Conservation (phyloP, 2,888 invertebrate genomes). For the Tricholauxania praeusta region DNA sequence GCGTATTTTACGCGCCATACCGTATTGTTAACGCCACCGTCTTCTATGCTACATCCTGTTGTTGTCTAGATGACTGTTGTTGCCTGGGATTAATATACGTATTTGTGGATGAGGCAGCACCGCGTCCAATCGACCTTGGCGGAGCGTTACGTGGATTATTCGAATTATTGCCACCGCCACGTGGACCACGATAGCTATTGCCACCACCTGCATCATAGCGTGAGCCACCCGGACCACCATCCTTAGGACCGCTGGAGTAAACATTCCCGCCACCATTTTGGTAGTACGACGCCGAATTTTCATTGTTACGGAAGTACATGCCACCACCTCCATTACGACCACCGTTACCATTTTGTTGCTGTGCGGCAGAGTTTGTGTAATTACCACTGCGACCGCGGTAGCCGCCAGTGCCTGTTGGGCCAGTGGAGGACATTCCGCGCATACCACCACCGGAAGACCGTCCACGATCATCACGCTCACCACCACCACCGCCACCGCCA, state of each 20-base stretch:
- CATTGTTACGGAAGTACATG: constrained; percentile 65
- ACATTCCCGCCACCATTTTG: constrained; percentile 54
- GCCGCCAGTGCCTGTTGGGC: constrained; percentile 38
- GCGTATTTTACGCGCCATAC: constrained; percentile 36
- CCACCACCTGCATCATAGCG: constrained; percentile 57
- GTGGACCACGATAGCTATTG: constrained; percentile 59
- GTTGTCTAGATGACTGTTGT: constrained; percentile 51
- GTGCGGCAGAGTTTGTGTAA: constrained; percentile 49
- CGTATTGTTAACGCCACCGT: constrained; percentile 43
- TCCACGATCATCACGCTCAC: constrained; percentile 55
- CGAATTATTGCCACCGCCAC: constrained; percentile 54
- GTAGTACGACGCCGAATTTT: constrained; percentile 51
- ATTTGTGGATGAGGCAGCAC: constrained; percentile 50
- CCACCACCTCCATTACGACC: constrained; percentile 55
- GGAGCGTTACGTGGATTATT: constrained; percentile 55
- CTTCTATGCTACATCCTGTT: constrained; percentile 47
- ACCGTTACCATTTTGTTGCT: constrained; percentile 56
- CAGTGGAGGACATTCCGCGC: constrained; percentile 25
- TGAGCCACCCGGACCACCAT: constrained; percentile 45
- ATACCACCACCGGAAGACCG: constrained; percentile 41
- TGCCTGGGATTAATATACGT: constrained; percentile 59
- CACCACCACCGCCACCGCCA: constrained; percentile 45
- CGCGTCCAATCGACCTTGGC: constrained; percentile 54
- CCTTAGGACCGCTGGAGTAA: constrained; percentile 49
- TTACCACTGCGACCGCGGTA: constrained; percentile 47